Evolutionary conservation across 2,113 vertebrate species (phyloP).

Genomic region (Macroglossus sobrinus): DNA sequence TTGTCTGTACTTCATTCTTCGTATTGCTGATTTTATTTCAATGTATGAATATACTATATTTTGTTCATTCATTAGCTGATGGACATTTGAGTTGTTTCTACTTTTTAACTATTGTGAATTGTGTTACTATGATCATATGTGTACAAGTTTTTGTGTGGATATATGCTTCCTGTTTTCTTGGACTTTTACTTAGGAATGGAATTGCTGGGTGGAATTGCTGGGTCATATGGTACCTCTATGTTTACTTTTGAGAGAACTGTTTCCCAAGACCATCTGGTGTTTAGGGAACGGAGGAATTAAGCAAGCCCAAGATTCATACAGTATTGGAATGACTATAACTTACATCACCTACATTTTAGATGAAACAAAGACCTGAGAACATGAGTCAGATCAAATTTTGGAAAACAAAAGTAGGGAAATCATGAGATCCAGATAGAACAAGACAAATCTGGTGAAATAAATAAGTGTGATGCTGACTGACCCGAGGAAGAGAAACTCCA

Average conservation of each 20-base stretch:
- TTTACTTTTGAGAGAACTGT: not conserved
- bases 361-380: not conserved
- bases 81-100: too few relatives aligned
- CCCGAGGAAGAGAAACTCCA: not conserved
- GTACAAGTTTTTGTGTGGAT: too few relatives aligned
- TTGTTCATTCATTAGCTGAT: too few relatives aligned
- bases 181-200: not conserved
- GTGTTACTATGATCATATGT: too few relatives aligned
- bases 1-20: not conserved
- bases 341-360: not conserved
- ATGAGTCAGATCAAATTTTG: not conserved
- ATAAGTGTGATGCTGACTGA: not conserved
- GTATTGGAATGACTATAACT: not conserved
- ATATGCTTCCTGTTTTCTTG: not conserved
- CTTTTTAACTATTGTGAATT: too few relatives aligned
- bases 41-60: not conserved
- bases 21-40: not conserved
- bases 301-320: not conserved
- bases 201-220: not conserved
- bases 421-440: not conserved
- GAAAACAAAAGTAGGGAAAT: not conserved
- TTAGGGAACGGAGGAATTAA: not conserved
- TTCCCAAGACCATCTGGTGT: not conserved
- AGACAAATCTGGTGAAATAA: not conserved
- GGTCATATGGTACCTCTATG: not conserved